Conservation (phyloP, 2,113 vertebrate species). For the Aptenodytes patagonicus region DNA sequence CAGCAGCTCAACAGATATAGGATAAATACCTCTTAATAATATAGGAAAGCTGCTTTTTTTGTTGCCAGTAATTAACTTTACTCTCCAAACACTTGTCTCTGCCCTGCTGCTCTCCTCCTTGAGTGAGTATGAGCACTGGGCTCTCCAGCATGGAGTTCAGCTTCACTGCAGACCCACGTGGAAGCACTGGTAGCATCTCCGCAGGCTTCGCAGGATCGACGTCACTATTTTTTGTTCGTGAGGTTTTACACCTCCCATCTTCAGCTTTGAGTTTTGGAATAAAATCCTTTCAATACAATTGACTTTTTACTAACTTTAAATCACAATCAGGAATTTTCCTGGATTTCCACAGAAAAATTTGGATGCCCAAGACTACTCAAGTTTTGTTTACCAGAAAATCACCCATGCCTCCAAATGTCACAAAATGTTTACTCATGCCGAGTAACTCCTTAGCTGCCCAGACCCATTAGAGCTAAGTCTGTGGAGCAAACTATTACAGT, state of each 20-base stretch:
- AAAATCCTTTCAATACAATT: not conserved
- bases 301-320: not conserved
- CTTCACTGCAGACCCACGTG: not conserved
- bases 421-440: not conserved
- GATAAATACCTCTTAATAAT: slow-evolving; percentile 19
- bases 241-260: not conserved
- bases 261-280: not conserved
- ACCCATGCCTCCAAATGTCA: not conserved
- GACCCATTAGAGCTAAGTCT: not conserved
- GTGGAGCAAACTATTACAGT: not conserved
- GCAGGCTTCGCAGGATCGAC: not conserved
- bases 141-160: not conserved
- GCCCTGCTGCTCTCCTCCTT: not conserved
- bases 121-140: rapidly evolving
- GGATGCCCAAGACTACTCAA: not conserved
- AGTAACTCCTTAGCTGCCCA: not conserved
- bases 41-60: not conserved
- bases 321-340: not conserved
- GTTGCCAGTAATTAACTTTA: not conserved
- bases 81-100: not conserved
- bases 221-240: rapidly evolving
- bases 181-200: not conserved
- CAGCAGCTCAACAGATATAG: not conserved
- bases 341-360: not conserved
- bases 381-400: not conserved